Evolutionary conservation across 2,888 invertebrate genomes (phyloP).

Genomic region (Parelbella ahira): DNA sequence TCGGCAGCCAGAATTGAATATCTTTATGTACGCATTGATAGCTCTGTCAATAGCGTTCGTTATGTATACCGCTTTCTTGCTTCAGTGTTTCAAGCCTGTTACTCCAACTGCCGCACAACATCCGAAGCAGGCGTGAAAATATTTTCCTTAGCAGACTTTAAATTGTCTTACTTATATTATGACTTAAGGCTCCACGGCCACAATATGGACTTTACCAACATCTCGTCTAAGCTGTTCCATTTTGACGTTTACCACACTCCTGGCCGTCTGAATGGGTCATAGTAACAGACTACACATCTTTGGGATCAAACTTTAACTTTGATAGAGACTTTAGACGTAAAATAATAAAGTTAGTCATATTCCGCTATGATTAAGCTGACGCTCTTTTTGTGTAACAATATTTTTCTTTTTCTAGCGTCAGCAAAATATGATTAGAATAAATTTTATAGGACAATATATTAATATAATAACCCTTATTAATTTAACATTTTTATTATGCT

Average conservation of each 20-base stretch:
- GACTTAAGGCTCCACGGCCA: slow-evolving; percentile 15
- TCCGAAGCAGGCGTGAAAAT: slow-evolving; percentile 83
- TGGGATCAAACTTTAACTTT: slow-evolving; percentile 67
- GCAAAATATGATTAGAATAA: slow-evolving; percentile 12
- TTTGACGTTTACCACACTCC: slow-evolving; percentile 1
- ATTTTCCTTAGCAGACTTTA: slow-evolving; percentile 10
- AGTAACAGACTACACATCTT: slow-evolving; percentile 30
- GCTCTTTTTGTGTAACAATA: background rate
- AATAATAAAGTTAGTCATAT: slow-evolving; percentile 19
- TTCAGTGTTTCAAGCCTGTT: slow-evolving; percentile 92
- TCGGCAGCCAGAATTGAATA: slow-evolving; percentile 94
- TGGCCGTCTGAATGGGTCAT: slow-evolving; percentile 11
- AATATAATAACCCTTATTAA: no score
- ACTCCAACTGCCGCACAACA: slow-evolving; percentile 82
- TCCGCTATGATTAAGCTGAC: slow-evolving; percentile 8
- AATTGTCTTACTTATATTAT: slow-evolving; percentile 11
- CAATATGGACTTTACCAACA: slow-evolving; percentile 9
- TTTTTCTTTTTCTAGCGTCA: background rate
- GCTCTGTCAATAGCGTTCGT: slow-evolving; percentile 92
- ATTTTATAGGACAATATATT: slow-evolving; percentile 6
- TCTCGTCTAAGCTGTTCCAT: slow-evolving; percentile 16
- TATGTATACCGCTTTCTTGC: slow-evolving; percentile 93
- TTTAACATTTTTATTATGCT: no score
- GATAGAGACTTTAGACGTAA: slow-evolving; percentile 29
- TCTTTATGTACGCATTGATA: slow-evolving; percentile 96